Percentiles rank a stretch among this genome's conserved stretches.
These are phyloP conservation scores for Lamellibrachia columna DNA, from an alignment of 2,888 invertebrate species.

Conservation along the genomic window DNA sequence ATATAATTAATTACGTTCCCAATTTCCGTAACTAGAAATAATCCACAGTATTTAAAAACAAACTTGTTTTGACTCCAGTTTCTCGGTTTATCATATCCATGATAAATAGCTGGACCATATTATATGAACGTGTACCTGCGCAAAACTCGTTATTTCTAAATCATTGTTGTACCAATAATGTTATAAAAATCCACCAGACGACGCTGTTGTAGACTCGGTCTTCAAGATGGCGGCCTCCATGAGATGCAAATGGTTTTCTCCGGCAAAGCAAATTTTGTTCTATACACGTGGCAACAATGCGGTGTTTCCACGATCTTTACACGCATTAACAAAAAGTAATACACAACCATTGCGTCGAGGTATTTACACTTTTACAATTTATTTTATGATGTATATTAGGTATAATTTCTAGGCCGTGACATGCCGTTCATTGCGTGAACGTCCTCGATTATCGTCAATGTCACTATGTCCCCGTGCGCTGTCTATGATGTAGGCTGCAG, in stretches of 20 bases:
- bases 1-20: too few species aligned
- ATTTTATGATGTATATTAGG: background rate
- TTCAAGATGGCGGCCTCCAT: constrained; percentile 12
- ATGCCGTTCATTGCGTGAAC: background rate
- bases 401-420: background rate
- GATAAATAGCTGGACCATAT: background rate
- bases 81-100: background rate
- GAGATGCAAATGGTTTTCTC: background rate
- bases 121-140: background rate
- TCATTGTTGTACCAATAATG: background rate
- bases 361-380: background rate
- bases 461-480: background rate
- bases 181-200: background rate
- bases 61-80: too few species aligned
- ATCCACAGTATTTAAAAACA: too few species aligned
- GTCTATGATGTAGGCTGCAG: background rate
- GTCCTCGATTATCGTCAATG: background rate
- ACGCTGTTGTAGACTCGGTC: background rate
- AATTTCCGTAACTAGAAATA: too few species aligned
- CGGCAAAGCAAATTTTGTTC: background rate
- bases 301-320: background rate
- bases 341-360: background rate
- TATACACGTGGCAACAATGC: background rate
- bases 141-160: background rate
- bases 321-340: background rate